These are phyloP conservation scores for Synanthedon tipuliformis DNA, from an alignment of 2,888 invertebrate genomes.

Conservation along the genomic window DNA sequence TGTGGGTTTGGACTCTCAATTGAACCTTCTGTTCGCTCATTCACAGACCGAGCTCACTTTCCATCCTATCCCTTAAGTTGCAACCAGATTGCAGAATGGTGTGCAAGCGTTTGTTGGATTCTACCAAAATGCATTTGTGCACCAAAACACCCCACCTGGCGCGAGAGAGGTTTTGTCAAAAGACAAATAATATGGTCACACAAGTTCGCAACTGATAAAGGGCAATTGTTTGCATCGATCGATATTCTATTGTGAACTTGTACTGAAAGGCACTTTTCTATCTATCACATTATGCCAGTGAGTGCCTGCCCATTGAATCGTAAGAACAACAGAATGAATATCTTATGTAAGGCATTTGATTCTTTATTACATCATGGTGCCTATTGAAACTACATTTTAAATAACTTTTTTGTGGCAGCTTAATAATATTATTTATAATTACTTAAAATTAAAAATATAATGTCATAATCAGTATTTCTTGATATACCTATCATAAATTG, in stretches of 20 bases:
- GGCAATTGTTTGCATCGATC: slow-evolving; percentile 18
- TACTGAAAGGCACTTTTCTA: not conserved
- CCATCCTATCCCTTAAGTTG: slow-evolving; percentile 64
- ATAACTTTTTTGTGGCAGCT: no score
- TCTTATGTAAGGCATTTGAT: no score
- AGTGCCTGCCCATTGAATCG: no score
- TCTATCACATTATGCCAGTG: no score
- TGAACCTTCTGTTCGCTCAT: slow-evolving; percentile 74
- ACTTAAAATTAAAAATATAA: no score
- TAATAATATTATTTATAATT: no score
- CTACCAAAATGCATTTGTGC: slow-evolving; percentile 26
- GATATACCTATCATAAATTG: slow-evolving; percentile 6
- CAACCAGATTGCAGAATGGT: slow-evolving; percentile 36
- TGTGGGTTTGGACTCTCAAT: slow-evolving; percentile 76
- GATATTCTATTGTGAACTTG: slow-evolving; percentile 33
- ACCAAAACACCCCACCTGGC: slow-evolving; percentile 45
- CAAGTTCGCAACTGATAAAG: slow-evolving; percentile 44
- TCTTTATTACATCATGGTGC: no score
- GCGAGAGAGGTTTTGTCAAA: slow-evolving; percentile 58
- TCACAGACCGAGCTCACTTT: slow-evolving; percentile 75
- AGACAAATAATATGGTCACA: slow-evolving; percentile 47
- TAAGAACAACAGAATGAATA: no score
- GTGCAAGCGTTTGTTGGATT: slow-evolving; percentile 27
- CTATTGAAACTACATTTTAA: no score
- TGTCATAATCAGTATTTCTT: slow-evolving; percentile 30